Evolutionary conservation across 2,797 vertebrate genomes (phyloP), one percentile per base, ranked within the genome.

Genomic region (Erithacus rubecula): DNA sequence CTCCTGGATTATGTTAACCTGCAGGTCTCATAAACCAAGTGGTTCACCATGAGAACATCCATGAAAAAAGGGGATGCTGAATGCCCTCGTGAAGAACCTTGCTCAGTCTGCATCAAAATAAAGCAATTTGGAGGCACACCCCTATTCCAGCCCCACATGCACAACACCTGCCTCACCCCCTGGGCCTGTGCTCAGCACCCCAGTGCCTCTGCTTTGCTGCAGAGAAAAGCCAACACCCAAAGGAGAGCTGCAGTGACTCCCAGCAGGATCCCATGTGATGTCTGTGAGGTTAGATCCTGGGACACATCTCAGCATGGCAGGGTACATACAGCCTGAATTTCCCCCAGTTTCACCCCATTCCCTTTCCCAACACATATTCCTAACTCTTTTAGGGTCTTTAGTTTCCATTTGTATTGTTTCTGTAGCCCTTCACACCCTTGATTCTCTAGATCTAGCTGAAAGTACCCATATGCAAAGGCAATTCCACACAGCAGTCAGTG

Each of bases 121-220:
- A 59, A 36, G 23, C 0, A 0, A 30, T 44, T 20, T 62, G 14
- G 32, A 74, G 51, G 32, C 18, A 43, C 29, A 15, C 29, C 4
- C 2, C 5, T 12, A 20, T 20, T 89, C 55, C 37, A 65, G 7
- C 9, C 6, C 15, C 39, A 39, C 0, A 0, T 10, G 8, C 29
- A 44, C 62, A 69, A 5, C 1, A 2, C 9, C 7, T 36, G 27
- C 29, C 19, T 74, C 15, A 30, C 3, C 9, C 14, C 36, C 14
- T 41, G 27, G 10, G 9, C 15, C 16, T 16, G 17, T 30, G 32
- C 43, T 75, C 65, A 62, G 51, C 36, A 83, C 26, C 32, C 30
- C 63, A 32, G 7, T 67, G 15, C 36, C 37, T 59, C 41, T 72
- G 34, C 56, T 81, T 37, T 3, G 3, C 10, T 36, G 32, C 11